Evolutionary conservation across 2,888 invertebrate genomes (phyloP), one percentile per base, ranked within the genome.

Genomic region (Melanostoma mellinum): DNA sequence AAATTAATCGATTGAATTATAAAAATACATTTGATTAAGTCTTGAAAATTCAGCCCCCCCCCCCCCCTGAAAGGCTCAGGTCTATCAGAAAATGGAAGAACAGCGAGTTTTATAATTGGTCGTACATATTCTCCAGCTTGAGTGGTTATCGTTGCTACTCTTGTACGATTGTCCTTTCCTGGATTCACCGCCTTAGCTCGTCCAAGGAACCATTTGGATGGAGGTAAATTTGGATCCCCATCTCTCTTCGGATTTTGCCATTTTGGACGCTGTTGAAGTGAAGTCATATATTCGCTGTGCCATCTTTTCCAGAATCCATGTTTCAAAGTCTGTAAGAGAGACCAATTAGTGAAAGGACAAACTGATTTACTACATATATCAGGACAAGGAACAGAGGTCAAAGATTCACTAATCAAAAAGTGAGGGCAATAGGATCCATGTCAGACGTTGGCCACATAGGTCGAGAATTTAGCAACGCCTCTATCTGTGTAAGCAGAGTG

Each of bases 401-500:
- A 35, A 6, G 46, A n/a, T 46, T 48, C 48, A n/a, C 63, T 48
- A 56, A 58, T 33, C 69, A 77, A 6, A 44, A 78, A 77, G 33
- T 81, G 9, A 74, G 4, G 50, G 71, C 56, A 32, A 2, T 50
- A 9, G 44, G 38, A 8, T 85, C 76, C 2, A 58, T 46, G 32
- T 85, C 84, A 4, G 53, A 53, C 1, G 76, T 53, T 4, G 10
- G 10, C 6, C 68, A 74, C 42, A 84, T 42, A 4, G 78, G 78
- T 8, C 72, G 46, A 4, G 58, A 65, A 56, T 78, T 78, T 5
- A 80, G 50, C 30, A 73, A 72, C 3, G 69, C 61, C 40, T 86
- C 78, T 4, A 86, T 60, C 44, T 82, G 81, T 2, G 81, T 71
- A 2, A 82, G 46, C 0, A 86, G 30, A 1, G 74, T 80, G 42